Base-by-base conservation (phyloP, 2,113 vertebrate genomes). In the Leucopsar rothschildi region DNA sequence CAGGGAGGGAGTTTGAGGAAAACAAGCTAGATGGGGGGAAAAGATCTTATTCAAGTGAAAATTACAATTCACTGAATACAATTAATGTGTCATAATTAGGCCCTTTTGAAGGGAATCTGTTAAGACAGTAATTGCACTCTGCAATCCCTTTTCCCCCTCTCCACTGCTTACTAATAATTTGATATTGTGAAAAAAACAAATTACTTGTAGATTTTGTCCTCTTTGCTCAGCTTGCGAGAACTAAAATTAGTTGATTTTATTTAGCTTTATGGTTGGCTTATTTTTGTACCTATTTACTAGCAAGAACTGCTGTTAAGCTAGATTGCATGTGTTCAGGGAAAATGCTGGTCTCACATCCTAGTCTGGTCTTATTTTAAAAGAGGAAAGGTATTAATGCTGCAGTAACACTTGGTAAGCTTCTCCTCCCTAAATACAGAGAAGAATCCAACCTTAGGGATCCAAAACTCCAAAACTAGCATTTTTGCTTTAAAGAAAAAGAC, bases 1-100 rank as follows among this genome's bases (percentile, higher is more conserved):
- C 12, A 37, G 39, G 82, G 60, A 64, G 27, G 33, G 63, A 59
- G 69, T 40, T 64, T 52, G 75, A 87, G n/a, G 86, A 80, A 92
- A 95, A 81, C 47, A 84, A 82, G 23, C 60, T 69, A 25, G 63
- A 68, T 61, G n/a, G 50, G 29, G 29, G 25, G 11, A 49, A 83
- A 91, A 78, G 49, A 50, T 76, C 61, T 92, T 77, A 66, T 15
- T 78, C 0, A 1, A 63, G 71, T 55, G 49, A 95, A 91, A 96
- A 92, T 90, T 88, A 77, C 64, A 72, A 69, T 83, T 93, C 78
- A 60, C 33, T 65, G 75, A 81, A 83, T 82, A 80, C 65, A 94
- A 96, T 94, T 95, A 93, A 60, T 79, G 50, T 92, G 63, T 85
- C 93, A 87, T 96, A 90, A 96, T 97, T 93, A 96, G 22, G 16